Base-by-base conservation (phyloP, 92 coral and sea anemone species). In the Phymanthus crucifer region DNA sequence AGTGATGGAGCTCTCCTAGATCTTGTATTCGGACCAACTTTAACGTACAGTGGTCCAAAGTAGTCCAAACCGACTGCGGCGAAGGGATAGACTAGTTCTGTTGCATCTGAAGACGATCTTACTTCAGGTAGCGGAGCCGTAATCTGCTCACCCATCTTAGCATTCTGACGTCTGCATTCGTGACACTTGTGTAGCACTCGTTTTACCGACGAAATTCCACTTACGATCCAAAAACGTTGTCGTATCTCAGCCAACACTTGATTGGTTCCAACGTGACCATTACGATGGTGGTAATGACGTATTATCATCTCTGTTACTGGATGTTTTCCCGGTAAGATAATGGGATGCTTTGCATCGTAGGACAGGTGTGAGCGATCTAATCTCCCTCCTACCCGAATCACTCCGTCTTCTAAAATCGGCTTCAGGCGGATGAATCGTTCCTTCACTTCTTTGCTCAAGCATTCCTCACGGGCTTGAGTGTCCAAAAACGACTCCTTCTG, bases 31-130 rank as follows among this genome's bases (percentile, higher is more conserved):
- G 76, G 86, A 75, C 80, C 87, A 65, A 70, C 35, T 76, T 84
- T 88, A 26, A 88, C 86, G 21, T 79, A 83, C 71, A 84, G 82
- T 48, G 88, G 91, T 72, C 88, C 91, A 24, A 88, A 80, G 31
- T 88, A 84, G 64, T 88, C 85, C 40, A 88, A 58, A 21, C 91
- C 88, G 0, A 88, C 86, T 26, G 83, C 91, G 35, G 91, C 84
- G 35, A 88, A 88, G 34, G 85, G 88, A 31, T 80, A 89, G 65
- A 84, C 36, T 33, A 76, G 68, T 10, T 87, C 47, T 27, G 86
- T 69, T 64, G 84, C 81, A 50, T 88, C 93, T 23, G 90, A 85
- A 14, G 93, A 81, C 66, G 78, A 73, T 71, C 87, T 47, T 12
- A 89, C 87, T 0, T 37, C 71, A 61, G 92, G 89, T 9, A 89